Evolutionary conservation across 2,888 invertebrate species (phyloP).

Genomic region (Harpalus rubripes): DNA sequence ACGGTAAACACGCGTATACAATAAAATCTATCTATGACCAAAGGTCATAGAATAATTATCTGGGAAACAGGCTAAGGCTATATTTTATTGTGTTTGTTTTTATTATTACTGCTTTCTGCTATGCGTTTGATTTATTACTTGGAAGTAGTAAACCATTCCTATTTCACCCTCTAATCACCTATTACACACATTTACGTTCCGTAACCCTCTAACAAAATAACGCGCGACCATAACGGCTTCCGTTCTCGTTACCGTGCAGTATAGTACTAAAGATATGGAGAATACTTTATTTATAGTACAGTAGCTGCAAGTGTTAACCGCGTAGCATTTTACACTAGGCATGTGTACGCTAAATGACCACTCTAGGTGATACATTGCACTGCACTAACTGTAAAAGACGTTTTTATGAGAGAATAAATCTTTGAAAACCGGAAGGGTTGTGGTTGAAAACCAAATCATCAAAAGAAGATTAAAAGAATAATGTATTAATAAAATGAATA

Average conservation of each 20-base stretch:
- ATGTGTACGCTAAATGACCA: constrained; percentile 23
- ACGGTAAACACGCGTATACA: too few relatives aligned
- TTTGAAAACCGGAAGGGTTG: not conserved
- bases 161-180: too few relatives aligned
- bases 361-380: constrained; percentile 16
- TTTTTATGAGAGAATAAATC: constrained; percentile 1
- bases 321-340: not conserved
- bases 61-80: too few relatives aligned
- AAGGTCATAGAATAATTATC: too few relatives aligned
- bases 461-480: not conserved
- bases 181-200: too few relatives aligned
- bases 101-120: too few relatives aligned
- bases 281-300: constrained; percentile 28
- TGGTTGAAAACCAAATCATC: not conserved
- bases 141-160: too few relatives aligned
- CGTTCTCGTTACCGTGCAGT: constrained; percentile 10
- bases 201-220: not conserved
- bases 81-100: too few relatives aligned
- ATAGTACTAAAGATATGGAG: not conserved
- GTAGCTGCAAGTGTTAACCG: constrained; percentile 14
- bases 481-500: too few relatives aligned
- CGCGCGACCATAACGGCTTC: not conserved
- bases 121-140: too few relatives aligned
- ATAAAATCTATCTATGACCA: too few relatives aligned
- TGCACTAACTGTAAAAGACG: too few relatives aligned